Conservation (phyloP, 2,888 invertebrate genomes). For the Dynastes tityus region DNA sequence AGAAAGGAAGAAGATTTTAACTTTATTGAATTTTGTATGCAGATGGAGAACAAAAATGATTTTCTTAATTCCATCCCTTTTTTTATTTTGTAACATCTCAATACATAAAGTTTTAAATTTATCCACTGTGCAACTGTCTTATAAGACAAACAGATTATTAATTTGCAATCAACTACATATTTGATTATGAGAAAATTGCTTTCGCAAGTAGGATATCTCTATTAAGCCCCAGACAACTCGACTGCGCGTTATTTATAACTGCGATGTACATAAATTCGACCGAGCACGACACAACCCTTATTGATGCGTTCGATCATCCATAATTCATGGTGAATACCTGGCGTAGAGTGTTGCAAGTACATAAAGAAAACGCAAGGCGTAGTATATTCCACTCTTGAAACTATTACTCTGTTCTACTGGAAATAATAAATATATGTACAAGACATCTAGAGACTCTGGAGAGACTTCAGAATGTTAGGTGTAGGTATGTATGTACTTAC, state of each 20-base stretch:
- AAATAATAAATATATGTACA: slow-evolving; percentile 3
- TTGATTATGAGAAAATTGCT: neutral
- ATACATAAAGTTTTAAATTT: too few species aligned
- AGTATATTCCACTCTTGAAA: neutral
- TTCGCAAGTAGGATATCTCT: neutral
- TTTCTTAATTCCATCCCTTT: too few species aligned
- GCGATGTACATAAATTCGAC: neutral
- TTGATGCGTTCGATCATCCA: slow-evolving; percentile 18
- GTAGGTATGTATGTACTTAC: neutral
- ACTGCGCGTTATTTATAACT: neutral
- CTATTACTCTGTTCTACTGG: neutral
- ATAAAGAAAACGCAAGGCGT: neutral
- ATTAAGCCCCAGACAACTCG: neutral
- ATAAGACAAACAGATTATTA: neutral
- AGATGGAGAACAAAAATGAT: too few species aligned
- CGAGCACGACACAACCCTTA: slow-evolving; percentile 3
- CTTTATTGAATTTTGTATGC: too few species aligned
- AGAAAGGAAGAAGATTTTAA: too few species aligned
- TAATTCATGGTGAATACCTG: slow-evolving; percentile 8
- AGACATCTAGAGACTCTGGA: neutral
- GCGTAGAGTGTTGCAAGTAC: neutral
- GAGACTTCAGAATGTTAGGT: neutral
- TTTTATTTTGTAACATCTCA: too few species aligned
- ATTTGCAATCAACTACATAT: slow-evolving; percentile 3
- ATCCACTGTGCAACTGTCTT: neutral